A percentile compares a stretch with the other conserved stretches of the same genome.
These are phyloP conservation scores for Bradypus variegatus DNA, from an alignment of 2,797 vertebrate species.

Conservation along the genomic window DNA sequence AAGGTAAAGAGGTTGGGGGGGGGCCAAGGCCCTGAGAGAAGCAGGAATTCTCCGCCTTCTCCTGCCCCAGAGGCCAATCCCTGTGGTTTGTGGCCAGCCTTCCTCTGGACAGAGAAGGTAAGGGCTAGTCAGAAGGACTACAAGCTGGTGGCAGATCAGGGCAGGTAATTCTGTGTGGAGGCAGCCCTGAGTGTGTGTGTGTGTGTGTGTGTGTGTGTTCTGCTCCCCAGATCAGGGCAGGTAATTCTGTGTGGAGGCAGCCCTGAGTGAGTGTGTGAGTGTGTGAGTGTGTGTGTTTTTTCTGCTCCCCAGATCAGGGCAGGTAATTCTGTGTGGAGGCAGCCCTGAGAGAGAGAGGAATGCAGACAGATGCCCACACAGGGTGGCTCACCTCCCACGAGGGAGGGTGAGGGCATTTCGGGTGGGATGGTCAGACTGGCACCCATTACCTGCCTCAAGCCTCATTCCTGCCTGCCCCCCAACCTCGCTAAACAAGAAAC, in stretches of 20 bases:
- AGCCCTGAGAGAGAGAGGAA: background rate
- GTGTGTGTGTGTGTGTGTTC: background rate
- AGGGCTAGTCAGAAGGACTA: background rate
- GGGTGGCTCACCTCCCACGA: background rate
- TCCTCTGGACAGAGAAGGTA: background rate
- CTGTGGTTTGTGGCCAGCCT: background rate
- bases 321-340: background rate
- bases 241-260: background rate
- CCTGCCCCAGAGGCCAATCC: background rate
- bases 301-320: background rate
- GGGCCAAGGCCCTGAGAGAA: background rate
- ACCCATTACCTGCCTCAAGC: background rate
- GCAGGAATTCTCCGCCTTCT: background rate
- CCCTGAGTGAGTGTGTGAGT: background rate
- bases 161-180: background rate
- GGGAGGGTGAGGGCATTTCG: background rate
- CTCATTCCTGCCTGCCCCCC: background rate
- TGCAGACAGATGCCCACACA: background rate
- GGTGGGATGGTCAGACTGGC: background rate
- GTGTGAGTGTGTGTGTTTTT: no score
- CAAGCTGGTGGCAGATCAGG: background rate
- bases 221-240: background rate
- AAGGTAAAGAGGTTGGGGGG: background rate
- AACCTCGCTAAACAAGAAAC: slow-evolving; percentile 18
- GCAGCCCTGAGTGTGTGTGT: background rate